These are phyloP conservation scores for Geopemphigus sp. DNA, from an alignment of 1,140 invertebrate species.

Conservation along the genomic window DNA sequence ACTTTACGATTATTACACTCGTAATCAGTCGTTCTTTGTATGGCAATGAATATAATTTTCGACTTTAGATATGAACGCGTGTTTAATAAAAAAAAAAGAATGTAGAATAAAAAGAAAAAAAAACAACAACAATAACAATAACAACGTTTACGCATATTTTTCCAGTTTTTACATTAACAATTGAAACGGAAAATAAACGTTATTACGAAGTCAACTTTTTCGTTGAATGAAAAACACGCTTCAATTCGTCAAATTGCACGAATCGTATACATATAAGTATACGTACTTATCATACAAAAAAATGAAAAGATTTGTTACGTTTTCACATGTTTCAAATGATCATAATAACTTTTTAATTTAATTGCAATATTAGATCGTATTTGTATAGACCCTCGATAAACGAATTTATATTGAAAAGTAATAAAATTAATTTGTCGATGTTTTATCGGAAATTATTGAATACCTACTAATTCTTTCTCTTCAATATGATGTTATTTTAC, in stretches of 20 bases:
- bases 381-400: no score
- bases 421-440: no score
- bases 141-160: not conserved
- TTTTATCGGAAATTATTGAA: no score
- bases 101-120: not conserved
- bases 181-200: not conserved
- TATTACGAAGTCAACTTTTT: not conserved
- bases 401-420: no score
- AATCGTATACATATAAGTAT: no score
- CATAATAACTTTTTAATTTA: no score
- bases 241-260: not conserved
- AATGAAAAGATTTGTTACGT: not conserved
- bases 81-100: not conserved
- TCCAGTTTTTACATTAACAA: not conserved
- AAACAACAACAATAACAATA: not conserved
- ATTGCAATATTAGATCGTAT: no score
- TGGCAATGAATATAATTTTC: not conserved
- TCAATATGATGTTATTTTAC: no score
- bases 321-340: no score
- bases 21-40: not conserved
- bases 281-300: no score
- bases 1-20: not conserved
- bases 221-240: not conserved
- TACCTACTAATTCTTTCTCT: no score
- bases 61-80: not conserved